Percentiles rank a stretch among this genome's conserved stretches.
Evolutionary conservation across 1,140 invertebrate genomes (phyloP).

Genomic region (Lutraria rhynchaena): DNA sequence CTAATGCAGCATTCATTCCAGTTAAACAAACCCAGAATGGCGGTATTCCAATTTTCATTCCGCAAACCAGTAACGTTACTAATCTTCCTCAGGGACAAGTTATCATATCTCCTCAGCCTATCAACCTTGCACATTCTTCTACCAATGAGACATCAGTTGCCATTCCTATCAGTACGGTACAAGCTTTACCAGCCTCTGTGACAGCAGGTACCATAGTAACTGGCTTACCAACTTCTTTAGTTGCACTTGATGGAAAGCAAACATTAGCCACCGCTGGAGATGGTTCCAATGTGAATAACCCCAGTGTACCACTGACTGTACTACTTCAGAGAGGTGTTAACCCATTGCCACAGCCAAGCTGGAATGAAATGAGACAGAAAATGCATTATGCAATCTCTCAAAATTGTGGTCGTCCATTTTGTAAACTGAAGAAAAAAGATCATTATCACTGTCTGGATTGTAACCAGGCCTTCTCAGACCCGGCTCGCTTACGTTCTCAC

Average conservation of each 20-base stretch:
- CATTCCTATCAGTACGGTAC: constrained; percentile 24
- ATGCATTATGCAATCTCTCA: constrained; percentile 81
- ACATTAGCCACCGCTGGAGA: constrained; percentile 38
- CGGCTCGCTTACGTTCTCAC: constrained; percentile 80
- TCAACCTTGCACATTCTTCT: constrained; percentile 8
- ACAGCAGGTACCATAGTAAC: constrained; percentile 21
- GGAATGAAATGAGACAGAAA: constrained; percentile 67
- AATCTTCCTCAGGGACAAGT: constrained; percentile 29
- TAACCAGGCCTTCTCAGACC: constrained; percentile 87
- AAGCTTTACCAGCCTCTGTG: constrained; percentile 41
- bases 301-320: constrained; percentile 71
- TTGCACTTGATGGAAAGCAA: constrained; percentile 44
- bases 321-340: constrained; percentile 77
- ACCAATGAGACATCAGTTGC: constrained; percentile 18
- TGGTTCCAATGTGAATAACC: constrained; percentile 6
- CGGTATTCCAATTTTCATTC: constrained; percentile 25
- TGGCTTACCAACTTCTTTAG: constrained; percentile 50
- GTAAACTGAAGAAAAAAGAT: constrained; percentile 92
- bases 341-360: constrained; percentile 63
- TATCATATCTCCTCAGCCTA: constrained; percentile 2
- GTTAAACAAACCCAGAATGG: constrained; percentile 89
- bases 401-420: constrained; percentile 91
- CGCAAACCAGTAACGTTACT: constrained; percentile 10
- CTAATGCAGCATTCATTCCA: constrained; percentile 26
- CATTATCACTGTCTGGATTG: constrained; percentile 94